These are phyloP conservation scores for Parnassius orleans DNA, from an alignment of 2,888 invertebrate species.

Conservation along the genomic window DNA sequence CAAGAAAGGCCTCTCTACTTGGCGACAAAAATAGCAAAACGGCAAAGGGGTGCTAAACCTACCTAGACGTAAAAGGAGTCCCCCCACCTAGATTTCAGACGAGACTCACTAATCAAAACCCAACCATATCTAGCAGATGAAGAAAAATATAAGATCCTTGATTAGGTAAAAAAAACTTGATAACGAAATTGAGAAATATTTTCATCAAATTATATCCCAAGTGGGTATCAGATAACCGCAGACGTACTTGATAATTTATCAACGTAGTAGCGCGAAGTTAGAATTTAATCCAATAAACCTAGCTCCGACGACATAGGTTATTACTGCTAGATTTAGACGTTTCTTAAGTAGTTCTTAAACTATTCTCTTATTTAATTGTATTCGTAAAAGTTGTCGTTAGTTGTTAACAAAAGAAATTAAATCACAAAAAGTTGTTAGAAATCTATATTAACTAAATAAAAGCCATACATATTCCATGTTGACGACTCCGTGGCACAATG, in stretches of 20 bases:
- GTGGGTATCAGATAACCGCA: constrained; percentile 11
- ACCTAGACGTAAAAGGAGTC: too few relatives aligned
- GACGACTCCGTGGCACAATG: too few relatives aligned
- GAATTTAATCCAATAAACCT: constrained; percentile 22
- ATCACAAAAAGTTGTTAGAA: not conserved
- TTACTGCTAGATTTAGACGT: constrained; percentile 5
- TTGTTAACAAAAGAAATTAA: not conserved
- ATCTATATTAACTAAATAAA: not conserved
- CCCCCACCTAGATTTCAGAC: too few relatives aligned
- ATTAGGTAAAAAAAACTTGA: not conserved
- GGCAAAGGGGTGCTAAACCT: too few relatives aligned
- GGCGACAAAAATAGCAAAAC: too few relatives aligned
- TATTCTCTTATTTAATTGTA: constrained; percentile 7
- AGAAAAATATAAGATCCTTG: too few relatives aligned
- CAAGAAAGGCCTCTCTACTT: too few relatives aligned
- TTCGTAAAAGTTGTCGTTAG: not conserved
- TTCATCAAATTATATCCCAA: constrained; percentile 3
- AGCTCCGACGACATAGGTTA: constrained; percentile 4
- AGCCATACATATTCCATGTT: too few relatives aligned
- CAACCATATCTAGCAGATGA: too few relatives aligned
- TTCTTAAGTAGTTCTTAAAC: constrained; percentile 12
- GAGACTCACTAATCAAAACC: too few relatives aligned
- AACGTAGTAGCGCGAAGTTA: constrained; percentile 12
- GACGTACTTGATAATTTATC: constrained; percentile 19
- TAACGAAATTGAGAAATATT: constrained; percentile 8